Evolutionary conservation across 2,888 invertebrate genomes (phyloP), one percentile per base, ranked within the genome.

Genomic region (Metopia argyrocephala): DNA sequence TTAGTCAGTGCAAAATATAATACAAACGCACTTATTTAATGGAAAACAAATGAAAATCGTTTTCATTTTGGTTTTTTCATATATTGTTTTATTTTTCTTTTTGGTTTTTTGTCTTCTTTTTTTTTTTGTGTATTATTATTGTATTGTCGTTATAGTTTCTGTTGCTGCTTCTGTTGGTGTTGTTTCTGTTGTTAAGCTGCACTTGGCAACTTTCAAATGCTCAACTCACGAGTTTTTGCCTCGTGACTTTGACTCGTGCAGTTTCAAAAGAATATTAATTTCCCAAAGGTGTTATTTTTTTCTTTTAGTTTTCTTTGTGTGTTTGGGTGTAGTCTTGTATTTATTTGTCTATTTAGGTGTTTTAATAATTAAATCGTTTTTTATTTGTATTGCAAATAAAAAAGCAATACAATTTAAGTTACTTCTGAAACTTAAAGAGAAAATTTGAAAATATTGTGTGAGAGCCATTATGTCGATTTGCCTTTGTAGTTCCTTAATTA

Each of bases 251-350:
- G 71, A 71, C 78, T 75, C 52, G 76, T 78, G 70, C 68, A 66
- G 76, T 38, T 78, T 83, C 84, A 84, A 85, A 88, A 89, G 85
- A 86, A 86, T 89, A 88, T 88, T 88, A 89, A 88, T 89, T 88
- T 88, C 88, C 89, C 88, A 87, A 87, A 88, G 86, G 88, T 86
- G 85, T 84, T 85, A 84, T 86, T 87, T 85, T 85, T 85, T 62
- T 31, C 4, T 7, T 6, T 5, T 46, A 5, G 15, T 48, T n/a
- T 12, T 76, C 28, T 52, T 54, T 23, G 23, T 54, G 52, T 68
- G 15, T 61, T 52, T 48, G 4, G 38, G 46, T 76, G 31, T 62
- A 38, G n/a, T 27, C 23, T 12, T 56, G 5, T 20, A 7, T 48
- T 48, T n/a, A 2, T 76, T 46, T 68, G 52, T 23, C n/a, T 45